phyloP scores from a whole-genome alignment of 2,797 vertebrate species.

The Bucorvus abyssinicus region DNA sequence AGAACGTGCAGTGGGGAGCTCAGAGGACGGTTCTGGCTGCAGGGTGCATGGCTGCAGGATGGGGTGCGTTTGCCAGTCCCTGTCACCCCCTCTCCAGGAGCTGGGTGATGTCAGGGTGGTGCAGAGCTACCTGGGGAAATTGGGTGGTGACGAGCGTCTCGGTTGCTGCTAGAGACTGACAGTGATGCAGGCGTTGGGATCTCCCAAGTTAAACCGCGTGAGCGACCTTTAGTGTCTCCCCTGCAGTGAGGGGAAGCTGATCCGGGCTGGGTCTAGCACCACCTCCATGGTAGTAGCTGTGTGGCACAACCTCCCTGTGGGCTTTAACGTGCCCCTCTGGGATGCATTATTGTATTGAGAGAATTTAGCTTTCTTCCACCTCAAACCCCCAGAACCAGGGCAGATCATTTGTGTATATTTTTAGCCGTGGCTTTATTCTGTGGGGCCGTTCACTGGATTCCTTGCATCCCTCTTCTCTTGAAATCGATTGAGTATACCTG shows the following conservation, averaged over 20 bases:
- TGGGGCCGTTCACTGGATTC: background rate
- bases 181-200: rapidly evolving
- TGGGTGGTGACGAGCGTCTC: rapidly evolving
- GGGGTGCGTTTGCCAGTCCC: background rate
- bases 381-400: background rate
- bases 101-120: background rate
- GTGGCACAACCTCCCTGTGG: background rate
- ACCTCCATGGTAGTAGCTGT: background rate
- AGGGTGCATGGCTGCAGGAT: rapidly evolving
- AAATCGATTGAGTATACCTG: background rate
- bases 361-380: background rate
- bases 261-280: background rate
- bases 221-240: background rate
- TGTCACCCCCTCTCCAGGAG: rapidly evolving
- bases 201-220: background rate
- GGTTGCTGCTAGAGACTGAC: background rate
- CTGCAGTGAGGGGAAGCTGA: background rate
- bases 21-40: background rate
- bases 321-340: background rate
- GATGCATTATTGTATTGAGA: background rate
- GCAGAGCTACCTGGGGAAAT: background rate
- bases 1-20: rapidly evolving
- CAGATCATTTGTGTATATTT: background rate
- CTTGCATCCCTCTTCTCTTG: background rate
- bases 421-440: background rate